Evolutionary conservation across 2,797 vertebrate species (phyloP).

Genomic region (Chelmon rostratus): DNA sequence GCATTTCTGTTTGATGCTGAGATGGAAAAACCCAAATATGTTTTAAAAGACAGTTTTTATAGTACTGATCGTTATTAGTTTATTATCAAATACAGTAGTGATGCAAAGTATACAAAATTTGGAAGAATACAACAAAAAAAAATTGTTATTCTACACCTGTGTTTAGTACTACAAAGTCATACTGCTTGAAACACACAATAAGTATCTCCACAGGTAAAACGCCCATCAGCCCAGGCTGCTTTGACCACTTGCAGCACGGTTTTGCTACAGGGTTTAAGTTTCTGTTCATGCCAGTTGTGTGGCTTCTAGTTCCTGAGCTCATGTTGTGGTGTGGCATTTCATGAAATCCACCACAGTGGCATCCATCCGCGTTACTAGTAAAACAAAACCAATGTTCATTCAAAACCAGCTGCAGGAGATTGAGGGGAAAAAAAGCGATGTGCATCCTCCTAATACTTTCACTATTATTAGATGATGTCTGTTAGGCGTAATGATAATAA

Average conservation of each 20-base stretch:
- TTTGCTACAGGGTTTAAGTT: slow-evolving; percentile 28
- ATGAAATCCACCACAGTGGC: slow-evolving; percentile 42
- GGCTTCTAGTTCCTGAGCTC: slow-evolving; percentile 32
- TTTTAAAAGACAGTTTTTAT: not conserved
- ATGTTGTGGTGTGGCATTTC: slow-evolving; percentile 34
- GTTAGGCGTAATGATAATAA: not conserved
- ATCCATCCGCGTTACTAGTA: slow-evolving; percentile 20
- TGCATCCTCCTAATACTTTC: slow-evolving; percentile 5
- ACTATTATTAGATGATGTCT: slow-evolving; percentile 2
- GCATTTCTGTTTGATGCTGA: slow-evolving; percentile 86
- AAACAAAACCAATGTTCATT: slow-evolving; percentile 57
- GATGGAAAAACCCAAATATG: slow-evolving; percentile 20
- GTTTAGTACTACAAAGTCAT: not conserved
- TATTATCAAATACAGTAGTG: not conserved
- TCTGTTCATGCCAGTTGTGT: slow-evolving; percentile 39
- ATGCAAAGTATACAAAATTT: not conserved
- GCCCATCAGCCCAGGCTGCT: not conserved
- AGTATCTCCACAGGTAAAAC: slow-evolving; percentile 3
- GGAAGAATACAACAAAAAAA: not conserved
- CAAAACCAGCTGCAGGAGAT: not conserved
- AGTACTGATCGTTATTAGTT: not conserved
- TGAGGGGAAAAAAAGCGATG: not conserved
- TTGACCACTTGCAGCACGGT: slow-evolving; percentile 7
- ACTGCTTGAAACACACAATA: not conserved
- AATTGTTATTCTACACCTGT: not conserved